Evolutionary conservation across 2,888 invertebrate genomes (phyloP).

Genomic region (Limnephilus marmoratus): DNA sequence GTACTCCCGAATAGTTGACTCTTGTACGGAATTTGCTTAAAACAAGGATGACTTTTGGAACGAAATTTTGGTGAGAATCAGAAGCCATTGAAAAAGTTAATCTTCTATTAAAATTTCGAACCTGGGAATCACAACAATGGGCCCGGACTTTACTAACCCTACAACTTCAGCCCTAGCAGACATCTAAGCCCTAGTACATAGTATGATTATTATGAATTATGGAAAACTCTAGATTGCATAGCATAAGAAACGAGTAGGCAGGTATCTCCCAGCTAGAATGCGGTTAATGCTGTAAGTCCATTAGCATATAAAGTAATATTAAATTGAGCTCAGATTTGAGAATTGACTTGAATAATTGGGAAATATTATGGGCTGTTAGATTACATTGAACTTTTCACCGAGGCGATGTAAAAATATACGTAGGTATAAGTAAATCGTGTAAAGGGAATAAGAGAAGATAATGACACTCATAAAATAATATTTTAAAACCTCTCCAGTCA

Average conservation of each 20-base stretch:
- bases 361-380: constrained; percentile 8
- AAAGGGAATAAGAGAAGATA: not conserved
- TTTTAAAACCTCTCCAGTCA: not conserved
- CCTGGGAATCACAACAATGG: not conserved
- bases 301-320: constrained; percentile 49
- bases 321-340: constrained; percentile 38
- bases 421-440: constrained; percentile 9
- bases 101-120: not conserved
- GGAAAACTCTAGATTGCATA: constrained; percentile 8
- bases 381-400: not conserved
- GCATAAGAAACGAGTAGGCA: constrained; percentile 39
- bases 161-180: not conserved
- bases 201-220: constrained; percentile 22
- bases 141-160: not conserved
- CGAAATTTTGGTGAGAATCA: no score
- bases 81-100: no score
- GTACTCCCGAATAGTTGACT: not conserved
- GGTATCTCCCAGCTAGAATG: constrained; percentile 15
- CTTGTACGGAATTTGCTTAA: not conserved
- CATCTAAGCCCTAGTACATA: not conserved
- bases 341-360: constrained; percentile 36
- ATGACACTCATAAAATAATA: not conserved
- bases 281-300: constrained; percentile 37
- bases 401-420: not conserved
- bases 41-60: not conserved